Percentiles rank a stretch among this genome's conserved stretches.
Evolutionary conservation across 2,113 vertebrate species (phyloP).

Genomic region (Oryzias woworae): DNA sequence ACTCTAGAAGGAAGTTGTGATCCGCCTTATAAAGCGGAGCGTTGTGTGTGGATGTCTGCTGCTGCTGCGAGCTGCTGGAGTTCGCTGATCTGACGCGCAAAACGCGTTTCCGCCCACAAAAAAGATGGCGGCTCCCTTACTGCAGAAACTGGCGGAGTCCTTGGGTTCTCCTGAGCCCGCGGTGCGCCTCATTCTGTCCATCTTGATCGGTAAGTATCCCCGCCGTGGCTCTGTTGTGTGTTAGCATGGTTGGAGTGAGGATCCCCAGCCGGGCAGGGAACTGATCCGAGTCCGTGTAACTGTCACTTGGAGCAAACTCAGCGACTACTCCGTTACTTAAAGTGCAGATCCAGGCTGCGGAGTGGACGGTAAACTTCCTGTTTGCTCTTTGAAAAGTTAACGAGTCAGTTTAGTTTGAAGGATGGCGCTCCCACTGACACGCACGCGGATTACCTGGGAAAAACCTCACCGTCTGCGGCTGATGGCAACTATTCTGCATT

Average conservation of each 20-base stretch:
- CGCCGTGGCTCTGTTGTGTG: not conserved
- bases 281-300: slow-evolving; percentile 2
- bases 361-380: not conserved
- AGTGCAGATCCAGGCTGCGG: not conserved
- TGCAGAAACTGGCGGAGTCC: slow-evolving; percentile 80
- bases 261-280: not conserved
- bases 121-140: slow-evolving; percentile 83
- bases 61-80: slow-evolving; percentile 11
- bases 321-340: not conserved
- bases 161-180: slow-evolving; percentile 90
- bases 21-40: not conserved
- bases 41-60: slow-evolving; percentile 1
- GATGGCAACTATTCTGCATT: not conserved
- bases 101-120: slow-evolving; percentile 78
- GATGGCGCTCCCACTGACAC: not conserved
- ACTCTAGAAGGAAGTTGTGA: not conserved
- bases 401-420: not conserved
- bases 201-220: slow-evolving; percentile 85
- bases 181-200: slow-evolving; percentile 87
- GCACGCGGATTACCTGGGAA: not conserved
- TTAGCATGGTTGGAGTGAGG: no score
- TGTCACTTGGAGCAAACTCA: slow-evolving; percentile 22
- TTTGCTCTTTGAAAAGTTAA: not conserved
- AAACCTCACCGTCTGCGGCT: not conserved
- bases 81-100: slow-evolving; percentile 46